A percentile compares a stretch with the other conserved stretches of the same genome.
These are phyloP conservation scores for Chionis minor DNA, from an alignment of 2,113 vertebrate genomes.

Conservation along the genomic window DNA sequence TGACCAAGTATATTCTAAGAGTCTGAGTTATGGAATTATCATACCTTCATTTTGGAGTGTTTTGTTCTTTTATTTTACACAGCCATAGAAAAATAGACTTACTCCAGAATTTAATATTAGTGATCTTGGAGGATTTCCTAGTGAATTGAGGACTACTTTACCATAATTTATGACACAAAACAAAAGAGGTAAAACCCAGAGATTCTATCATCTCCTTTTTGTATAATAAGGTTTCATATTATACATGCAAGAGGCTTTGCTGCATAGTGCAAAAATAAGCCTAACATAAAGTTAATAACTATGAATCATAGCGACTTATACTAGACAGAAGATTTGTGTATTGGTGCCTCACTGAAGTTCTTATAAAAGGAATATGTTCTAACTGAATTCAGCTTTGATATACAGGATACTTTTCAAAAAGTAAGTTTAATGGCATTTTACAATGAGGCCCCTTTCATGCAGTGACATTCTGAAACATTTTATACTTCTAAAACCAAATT, in stretches of 20 bases:
- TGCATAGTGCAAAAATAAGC: not conserved
- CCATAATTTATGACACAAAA: not conserved
- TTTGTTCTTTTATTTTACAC: not conserved
- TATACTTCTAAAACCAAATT: not conserved
- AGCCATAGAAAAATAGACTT: not conserved
- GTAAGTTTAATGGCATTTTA: conserved; percentile 10
- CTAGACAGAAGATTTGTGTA: not conserved
- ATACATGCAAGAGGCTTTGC: not conserved
- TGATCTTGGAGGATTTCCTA: not conserved
- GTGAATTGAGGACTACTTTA: not conserved
- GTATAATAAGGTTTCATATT: not conserved
- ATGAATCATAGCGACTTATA: not conserved
- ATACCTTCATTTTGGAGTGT: not conserved
- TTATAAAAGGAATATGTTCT: not conserved
- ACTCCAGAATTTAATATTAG: not conserved
- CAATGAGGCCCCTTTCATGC: not conserved
- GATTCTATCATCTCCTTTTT: not conserved
- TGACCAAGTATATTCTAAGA: not conserved
- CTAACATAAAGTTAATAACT: not conserved
- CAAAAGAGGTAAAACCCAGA: not conserved
- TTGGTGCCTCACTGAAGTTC: not conserved
- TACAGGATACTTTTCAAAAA: not conserved
- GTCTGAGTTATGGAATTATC: not conserved
- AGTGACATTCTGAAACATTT: conserved; percentile 21
- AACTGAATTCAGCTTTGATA: not conserved